These are phyloP conservation scores for Cydia splendana DNA, from an alignment of 1,140 invertebrate genomes.

Conservation along the genomic window DNA sequence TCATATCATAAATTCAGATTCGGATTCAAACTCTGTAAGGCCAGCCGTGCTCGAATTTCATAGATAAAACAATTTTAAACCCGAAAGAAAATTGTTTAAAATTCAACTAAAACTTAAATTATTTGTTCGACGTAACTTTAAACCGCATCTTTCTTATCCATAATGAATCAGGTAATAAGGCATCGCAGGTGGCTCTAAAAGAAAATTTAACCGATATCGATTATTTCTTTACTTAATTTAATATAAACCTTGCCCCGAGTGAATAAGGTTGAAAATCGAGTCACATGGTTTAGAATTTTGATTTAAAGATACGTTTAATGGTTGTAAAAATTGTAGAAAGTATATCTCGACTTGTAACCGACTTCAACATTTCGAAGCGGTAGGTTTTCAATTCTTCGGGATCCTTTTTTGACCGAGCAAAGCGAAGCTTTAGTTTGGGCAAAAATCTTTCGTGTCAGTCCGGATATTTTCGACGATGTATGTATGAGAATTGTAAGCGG, in stretches of 20 bases:
- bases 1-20: too few species aligned
- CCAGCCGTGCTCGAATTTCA: too few species aligned
- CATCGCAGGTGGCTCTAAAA: conserved; percentile 11
- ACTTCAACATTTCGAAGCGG: too few species aligned
- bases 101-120: neutral
- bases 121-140: neutral
- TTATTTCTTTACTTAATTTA: neutral
- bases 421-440: too few species aligned
- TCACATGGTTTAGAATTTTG: neutral
- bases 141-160: neutral
- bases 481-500: too few species aligned
- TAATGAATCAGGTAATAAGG: conserved; percentile 4
- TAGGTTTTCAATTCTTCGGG: too few species aligned
- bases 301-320: neutral
- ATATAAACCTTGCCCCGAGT: neutral
- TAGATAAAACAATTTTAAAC: too few species aligned
- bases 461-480: too few species aligned
- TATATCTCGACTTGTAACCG: neutral
- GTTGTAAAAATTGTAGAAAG: neutral
- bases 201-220: conserved; percentile 17
- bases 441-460: too few species aligned
- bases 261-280: neutral
- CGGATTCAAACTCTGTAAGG: too few species aligned
- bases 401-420: too few species aligned
- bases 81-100: too few species aligned